Conservation (phyloP, 2,888 invertebrate genomes). For the Oligia strigilis region DNA sequence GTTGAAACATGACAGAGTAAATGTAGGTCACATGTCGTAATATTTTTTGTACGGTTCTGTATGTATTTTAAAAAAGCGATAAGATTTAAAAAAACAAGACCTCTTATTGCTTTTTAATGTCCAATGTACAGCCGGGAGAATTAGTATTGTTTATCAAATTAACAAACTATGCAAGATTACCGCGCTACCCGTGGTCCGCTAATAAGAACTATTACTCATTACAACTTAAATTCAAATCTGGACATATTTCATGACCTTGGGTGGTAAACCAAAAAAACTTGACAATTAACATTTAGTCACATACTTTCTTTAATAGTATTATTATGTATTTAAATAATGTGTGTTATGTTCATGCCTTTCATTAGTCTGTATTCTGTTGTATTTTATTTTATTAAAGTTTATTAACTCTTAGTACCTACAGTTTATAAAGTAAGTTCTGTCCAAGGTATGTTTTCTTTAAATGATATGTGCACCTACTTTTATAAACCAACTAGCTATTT, state of each 20-base stretch:
- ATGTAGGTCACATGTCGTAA: conserved; percentile 21
- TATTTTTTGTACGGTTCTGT: conserved; percentile 3
- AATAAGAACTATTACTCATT: not conserved
- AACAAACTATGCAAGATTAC: not conserved
- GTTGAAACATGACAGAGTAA: conserved; percentile 38
- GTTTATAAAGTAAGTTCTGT: not conserved
- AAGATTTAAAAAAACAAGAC: too few relatives aligned
- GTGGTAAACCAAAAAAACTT: not conserved
- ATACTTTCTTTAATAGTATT: too few relatives aligned
- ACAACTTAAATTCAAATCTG: not conserved
- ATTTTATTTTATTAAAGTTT: not conserved
- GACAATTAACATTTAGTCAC: too few relatives aligned
- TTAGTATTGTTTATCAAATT: too few relatives aligned
- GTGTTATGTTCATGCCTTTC: not conserved
- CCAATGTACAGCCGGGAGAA: too few relatives aligned
- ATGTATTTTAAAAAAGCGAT: not conserved
- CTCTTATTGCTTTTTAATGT: not conserved
- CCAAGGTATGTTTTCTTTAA: not conserved
- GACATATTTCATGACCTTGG: not conserved
- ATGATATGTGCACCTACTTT: not conserved
- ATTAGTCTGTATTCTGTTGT: not conserved
- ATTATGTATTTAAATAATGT: not conserved
- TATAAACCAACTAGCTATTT: not conserved
- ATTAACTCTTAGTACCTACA: not conserved
- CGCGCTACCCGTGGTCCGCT: not conserved